Evolutionary conservation across 2,113 vertebrate species (phyloP).

Genomic region (Orycteropus afer): DNA sequence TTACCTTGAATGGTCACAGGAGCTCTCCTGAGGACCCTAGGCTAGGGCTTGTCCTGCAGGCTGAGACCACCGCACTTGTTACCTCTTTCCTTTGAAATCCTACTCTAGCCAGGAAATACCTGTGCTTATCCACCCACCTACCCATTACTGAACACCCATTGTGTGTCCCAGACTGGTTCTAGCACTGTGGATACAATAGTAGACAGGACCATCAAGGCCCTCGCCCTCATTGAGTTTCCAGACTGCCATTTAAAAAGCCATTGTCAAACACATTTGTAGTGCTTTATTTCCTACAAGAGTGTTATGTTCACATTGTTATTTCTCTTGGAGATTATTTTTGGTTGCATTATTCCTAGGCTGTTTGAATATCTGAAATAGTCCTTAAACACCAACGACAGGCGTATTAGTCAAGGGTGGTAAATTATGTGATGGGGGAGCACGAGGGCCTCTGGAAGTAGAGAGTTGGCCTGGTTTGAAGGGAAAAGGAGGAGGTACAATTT

Average conservation of each 20-base stretch:
- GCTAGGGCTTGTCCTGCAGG: neutral
- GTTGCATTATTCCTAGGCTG: neutral
- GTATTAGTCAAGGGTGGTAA: neutral
- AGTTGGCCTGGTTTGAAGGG: neutral
- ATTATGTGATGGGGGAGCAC: neutral
- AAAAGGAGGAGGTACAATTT: neutral
- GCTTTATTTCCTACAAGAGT: neutral
- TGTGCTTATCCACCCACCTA: neutral
- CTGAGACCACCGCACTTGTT: neutral
- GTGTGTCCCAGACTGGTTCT: neutral
- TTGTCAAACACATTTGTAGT: neutral
- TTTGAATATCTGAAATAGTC: neutral
- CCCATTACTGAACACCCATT: neutral
- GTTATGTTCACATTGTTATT: neutral
- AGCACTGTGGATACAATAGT: neutral
- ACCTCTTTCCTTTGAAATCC: neutral
- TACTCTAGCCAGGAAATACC: neutral
- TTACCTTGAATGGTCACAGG: neutral
- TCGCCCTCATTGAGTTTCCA: neutral
- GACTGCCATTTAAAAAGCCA: neutral
- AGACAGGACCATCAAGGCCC: neutral
- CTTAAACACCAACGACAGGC: neutral
- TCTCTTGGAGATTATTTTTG: neutral
- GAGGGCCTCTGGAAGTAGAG: neutral
- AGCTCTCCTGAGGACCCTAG: neutral